phyloP scores from a whole-genome alignment of 2,113 vertebrate genomes.

The Aramus guarauna region DNA sequence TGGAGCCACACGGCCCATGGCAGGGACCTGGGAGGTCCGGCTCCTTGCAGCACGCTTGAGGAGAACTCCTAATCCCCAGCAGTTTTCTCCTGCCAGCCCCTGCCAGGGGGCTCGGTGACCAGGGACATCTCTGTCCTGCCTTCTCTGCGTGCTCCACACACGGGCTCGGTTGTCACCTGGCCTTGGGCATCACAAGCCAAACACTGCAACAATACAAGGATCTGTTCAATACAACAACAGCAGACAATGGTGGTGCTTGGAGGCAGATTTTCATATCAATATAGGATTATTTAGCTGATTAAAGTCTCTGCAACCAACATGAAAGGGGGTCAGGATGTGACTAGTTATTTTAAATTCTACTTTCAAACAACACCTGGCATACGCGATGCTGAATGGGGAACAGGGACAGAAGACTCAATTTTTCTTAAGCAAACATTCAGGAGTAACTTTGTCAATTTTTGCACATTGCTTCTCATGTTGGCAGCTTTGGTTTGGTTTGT shows the following conservation, averaged over 20 bases:
- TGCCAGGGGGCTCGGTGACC: not conserved
- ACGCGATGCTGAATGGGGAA: not conserved
- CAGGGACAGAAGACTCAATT: not conserved
- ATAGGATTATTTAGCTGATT: not conserved
- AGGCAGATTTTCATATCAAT: not conserved
- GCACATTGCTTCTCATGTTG: conserved; percentile 45
- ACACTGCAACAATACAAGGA: not conserved
- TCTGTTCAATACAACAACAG: not conserved
- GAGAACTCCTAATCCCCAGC: not conserved
- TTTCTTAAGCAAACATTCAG: conserved; percentile 35
- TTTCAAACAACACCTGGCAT: not conserved
- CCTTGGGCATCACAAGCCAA: not conserved
- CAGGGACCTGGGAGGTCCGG: not conserved
- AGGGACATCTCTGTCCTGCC: not conserved
- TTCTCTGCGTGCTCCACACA: not conserved
- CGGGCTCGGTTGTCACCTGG: not conserved
- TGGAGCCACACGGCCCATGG: not conserved
- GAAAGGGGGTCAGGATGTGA: not conserved
- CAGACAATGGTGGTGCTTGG: not conserved
- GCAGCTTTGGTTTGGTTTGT: conserved; percentile 30
- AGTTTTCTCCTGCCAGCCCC: not conserved
- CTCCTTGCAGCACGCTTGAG: not conserved
- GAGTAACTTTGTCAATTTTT: conserved; percentile 39
- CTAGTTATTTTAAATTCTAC: not conserved
- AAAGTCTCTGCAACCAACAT: not conserved